These are phyloP conservation scores for Callochromis pleurospilus DNA, from an alignment of 2,113 vertebrate species.

Conservation along the genomic window DNA sequence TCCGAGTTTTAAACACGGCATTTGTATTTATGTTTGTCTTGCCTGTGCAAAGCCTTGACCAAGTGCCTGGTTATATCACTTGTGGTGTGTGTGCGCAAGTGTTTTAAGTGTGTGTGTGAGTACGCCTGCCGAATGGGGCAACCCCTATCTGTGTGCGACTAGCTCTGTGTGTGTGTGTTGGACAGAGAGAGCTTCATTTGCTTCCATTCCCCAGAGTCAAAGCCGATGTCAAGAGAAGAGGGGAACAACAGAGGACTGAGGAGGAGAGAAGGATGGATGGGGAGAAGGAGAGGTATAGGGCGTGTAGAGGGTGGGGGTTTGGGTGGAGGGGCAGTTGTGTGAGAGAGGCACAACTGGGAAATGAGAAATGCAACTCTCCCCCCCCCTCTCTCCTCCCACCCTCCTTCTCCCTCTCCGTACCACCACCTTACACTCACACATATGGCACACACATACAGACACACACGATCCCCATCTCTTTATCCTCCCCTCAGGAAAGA, in stretches of 20 bases:
- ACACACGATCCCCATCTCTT: constrained; percentile 65
- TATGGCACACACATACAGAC: constrained; percentile 24
- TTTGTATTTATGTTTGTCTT: constrained; percentile 38
- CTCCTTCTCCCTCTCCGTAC: constrained; percentile 1
- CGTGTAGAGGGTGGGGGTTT: not conserved
- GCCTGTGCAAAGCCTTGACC: constrained; percentile 21
- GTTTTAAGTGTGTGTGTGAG: constrained; percentile 25
- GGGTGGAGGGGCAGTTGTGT: constrained; percentile 33
- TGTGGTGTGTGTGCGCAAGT: constrained; percentile 14
- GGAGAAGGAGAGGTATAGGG: not conserved
- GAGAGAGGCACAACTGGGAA: constrained; percentile 75
- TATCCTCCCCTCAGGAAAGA: constrained; percentile 78
- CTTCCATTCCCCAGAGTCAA: constrained; percentile 45
- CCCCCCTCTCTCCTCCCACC: not conserved
- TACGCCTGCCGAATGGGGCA: not conserved
- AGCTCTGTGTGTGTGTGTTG: not conserved
- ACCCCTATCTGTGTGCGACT: constrained; percentile 8
- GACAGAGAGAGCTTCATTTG: not conserved
- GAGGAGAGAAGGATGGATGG: constrained; percentile 7
- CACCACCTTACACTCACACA: constrained; percentile 54
- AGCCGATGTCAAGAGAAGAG: constrained; percentile 28
- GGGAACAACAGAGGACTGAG: not conserved
- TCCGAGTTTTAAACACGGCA: not conserved
- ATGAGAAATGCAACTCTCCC: constrained; percentile 66
- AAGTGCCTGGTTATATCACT: not conserved